Evolutionary conservation across 2,888 invertebrate species (phyloP).

Genomic region (Ashinkailepas kermadecensis): DNA sequence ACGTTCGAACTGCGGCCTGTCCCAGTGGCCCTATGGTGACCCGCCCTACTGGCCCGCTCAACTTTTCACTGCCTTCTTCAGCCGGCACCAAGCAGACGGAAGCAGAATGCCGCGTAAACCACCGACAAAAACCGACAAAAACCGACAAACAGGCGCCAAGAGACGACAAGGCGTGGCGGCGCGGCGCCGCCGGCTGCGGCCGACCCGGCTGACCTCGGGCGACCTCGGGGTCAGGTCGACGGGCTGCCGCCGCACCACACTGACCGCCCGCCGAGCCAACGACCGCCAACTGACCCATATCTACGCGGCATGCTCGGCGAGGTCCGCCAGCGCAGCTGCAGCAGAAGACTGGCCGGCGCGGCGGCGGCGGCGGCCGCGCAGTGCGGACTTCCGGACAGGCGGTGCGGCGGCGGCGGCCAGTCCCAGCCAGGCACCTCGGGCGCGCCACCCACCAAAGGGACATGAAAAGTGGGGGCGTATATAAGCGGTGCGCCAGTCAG

Average conservation of each 20-base stretch:
- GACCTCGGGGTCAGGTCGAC: constrained; percentile 5
- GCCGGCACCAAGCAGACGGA: neutral
- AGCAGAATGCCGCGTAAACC: neutral
- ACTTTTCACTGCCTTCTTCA: no score
- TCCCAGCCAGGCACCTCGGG: neutral
- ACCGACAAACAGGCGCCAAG: neutral
- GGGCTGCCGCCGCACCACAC: neutral
- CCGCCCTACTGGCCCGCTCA: no score
- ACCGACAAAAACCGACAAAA: neutral
- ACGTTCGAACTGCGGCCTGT: no score
- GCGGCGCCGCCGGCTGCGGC: neutral
- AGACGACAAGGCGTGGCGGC: neutral
- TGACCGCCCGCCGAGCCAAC: neutral
- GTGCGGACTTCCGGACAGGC: neutral
- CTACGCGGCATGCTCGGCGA: neutral
- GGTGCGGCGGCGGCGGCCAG: constrained; percentile 3
- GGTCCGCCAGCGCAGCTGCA: constrained; percentile 3
- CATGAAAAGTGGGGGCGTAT: constrained; percentile 23
- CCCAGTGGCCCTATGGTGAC: no score
- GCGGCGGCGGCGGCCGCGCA: neutral
- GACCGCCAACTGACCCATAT: constrained; percentile 7
- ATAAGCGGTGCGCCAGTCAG: constrained; percentile 6
- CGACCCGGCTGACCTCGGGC: neutral
- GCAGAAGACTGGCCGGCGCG: constrained; percentile 8
- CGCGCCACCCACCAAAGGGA: neutral